Evolutionary conservation across 2,113 vertebrate genomes (phyloP).

Genomic region (Nesospiza acunhae): DNA sequence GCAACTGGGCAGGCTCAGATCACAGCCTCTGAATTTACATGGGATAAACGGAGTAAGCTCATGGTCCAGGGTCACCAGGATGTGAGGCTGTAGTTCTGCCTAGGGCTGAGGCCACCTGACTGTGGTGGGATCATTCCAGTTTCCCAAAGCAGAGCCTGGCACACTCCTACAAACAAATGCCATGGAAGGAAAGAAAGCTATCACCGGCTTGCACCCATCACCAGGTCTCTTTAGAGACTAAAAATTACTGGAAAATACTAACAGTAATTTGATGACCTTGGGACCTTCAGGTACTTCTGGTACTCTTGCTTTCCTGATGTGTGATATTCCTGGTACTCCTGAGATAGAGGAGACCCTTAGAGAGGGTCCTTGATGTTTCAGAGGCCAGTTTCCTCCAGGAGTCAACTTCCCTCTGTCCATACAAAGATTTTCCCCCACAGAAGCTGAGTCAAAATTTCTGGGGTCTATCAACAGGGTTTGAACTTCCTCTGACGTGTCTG

Average conservation of each 20-base stretch:
- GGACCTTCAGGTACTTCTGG: background rate
- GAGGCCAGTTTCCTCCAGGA: background rate
- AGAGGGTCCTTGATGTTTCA: background rate
- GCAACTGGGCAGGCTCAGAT: background rate
- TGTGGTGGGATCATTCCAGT: background rate
- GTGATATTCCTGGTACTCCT: background rate
- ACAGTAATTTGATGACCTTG: background rate
- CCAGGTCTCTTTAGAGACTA: background rate
- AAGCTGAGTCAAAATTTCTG: background rate
- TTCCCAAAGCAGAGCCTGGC: background rate
- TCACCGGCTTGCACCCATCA: background rate
- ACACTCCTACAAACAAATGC: background rate
- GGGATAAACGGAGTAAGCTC: background rate
- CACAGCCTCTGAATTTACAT: fast-evolving
- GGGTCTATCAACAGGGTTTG: background rate
- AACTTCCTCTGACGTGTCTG: background rate
- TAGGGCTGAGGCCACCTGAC: background rate
- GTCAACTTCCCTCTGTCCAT: background rate
- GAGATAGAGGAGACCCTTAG: background rate
- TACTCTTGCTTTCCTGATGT: background rate
- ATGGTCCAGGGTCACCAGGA: background rate
- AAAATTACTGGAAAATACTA: background rate
- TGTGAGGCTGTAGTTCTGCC: background rate
- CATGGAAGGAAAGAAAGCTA: background rate
- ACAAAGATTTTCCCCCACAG: background rate